phyloP scores from a whole-genome alignment of 2,888 invertebrate genomes.

The Smittia aterrima region DNA sequence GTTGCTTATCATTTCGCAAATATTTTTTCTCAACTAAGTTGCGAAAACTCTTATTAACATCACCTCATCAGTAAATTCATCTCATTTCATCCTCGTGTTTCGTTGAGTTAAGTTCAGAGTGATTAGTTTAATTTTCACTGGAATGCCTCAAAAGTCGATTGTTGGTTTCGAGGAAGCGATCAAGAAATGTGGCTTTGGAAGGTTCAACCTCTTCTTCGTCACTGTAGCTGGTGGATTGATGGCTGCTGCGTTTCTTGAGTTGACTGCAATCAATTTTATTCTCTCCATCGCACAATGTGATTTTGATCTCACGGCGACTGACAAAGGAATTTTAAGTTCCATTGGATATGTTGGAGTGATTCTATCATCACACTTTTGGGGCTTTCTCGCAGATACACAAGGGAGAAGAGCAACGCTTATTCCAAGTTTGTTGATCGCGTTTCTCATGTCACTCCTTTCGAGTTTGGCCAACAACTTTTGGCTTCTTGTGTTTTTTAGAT shows the following conservation, averaged over 20 bases:
- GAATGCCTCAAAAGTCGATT: too few species aligned
- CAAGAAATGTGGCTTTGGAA: conserved; percentile 6
- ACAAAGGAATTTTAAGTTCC: conserved; percentile 27
- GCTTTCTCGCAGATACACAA: conserved; percentile 58
- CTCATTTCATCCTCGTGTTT: too few species aligned
- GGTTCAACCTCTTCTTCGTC: conserved; percentile 18
- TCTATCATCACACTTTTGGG: conserved; percentile 57
- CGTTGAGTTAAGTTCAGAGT: too few species aligned
- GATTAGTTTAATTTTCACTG: too few species aligned
- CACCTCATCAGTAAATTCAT: too few species aligned
- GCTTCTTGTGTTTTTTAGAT: conserved; percentile 56
- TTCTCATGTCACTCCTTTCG: conserved; percentile 55
- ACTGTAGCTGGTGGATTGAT: not conserved
- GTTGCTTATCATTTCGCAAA: not conserved
- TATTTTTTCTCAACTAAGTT: too few species aligned
- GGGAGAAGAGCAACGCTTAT: conserved; percentile 56
- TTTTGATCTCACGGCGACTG: not conserved
- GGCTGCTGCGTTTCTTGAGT: conserved; percentile 7
- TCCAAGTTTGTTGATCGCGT: conserved; percentile 54
- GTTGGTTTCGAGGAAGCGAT: conserved; percentile 31
- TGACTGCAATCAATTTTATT: conserved; percentile 4
- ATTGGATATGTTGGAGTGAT: conserved; percentile 32
- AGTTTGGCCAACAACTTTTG: conserved; percentile 56
- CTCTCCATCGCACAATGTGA: conserved; percentile 23
- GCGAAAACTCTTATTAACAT: too few species aligned